Evolutionary conservation across 2,797 vertebrate genomes (phyloP), one percentile per base, ranked within the genome.

Genomic region (Tokudaia tokunoshimensis): DNA sequence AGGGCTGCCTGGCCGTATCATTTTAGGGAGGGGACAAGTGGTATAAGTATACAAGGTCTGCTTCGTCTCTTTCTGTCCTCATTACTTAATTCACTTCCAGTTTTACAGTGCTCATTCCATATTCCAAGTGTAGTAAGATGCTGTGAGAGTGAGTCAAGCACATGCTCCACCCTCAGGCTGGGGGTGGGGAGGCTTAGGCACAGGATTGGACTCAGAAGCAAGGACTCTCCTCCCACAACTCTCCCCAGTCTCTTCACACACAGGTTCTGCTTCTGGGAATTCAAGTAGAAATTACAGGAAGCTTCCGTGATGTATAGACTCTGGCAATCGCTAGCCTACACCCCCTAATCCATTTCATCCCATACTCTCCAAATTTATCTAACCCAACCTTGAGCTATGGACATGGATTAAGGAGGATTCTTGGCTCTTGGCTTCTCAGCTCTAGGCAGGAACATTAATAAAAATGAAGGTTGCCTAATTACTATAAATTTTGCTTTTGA

Each of bases 401-500:
- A 67, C 31, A 3, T 17, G 15, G 88, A 44, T 24, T 93, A 57
- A 89, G 31, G 57, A 75, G 81, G 17, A 57, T 65, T 84, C 74
- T 61, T 91, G 24, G 70, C 13, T 91, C 75, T 67, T 89, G 29
- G n/a, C 47, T 8, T 90, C 41, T 89, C 41, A 52, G 41, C 19
- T 78, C 31, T 85, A 78, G 26, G 72, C 24, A 92, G 31, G 7
- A 92, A 44, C 37, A 63, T 90, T 80, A 70, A 12, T 52, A 85
- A 19, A 31, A 76, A 47, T 84, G 11, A 92, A 12, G 41, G 59
- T 78, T 84, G 10, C 75, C 81, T 80, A 88, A 72, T 94, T 91
- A 11, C 78, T 92, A 91, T 24, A 72, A 67, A 82, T 2, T 82
- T 91, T 96, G 52, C 72, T 88, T 63, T 61, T n/a, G 1, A 94